These are phyloP conservation scores for Eudyptes chrysolophus DNA, from an alignment of 2,113 vertebrate species.

Conservation along the genomic window DNA sequence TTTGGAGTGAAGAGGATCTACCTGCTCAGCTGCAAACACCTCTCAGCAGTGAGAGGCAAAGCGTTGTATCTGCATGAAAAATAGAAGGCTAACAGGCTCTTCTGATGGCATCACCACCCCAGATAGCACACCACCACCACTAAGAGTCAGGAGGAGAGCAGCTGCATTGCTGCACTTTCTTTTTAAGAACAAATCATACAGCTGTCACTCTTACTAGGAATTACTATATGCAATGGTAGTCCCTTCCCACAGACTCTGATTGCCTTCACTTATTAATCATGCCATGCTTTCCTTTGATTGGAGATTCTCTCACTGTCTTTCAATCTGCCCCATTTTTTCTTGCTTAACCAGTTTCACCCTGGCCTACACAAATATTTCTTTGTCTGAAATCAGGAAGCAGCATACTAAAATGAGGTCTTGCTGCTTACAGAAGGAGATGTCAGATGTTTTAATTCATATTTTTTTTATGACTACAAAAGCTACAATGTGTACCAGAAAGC, in stretches of 20 bases:
- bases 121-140: background rate
- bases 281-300: background rate
- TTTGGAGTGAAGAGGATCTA: background rate
- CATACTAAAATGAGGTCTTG: conserved; percentile 21
- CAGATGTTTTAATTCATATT: background rate
- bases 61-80: background rate
- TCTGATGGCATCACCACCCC: background rate
- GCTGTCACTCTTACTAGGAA: background rate
- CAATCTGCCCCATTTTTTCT: background rate
- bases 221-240: background rate
- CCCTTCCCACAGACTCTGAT: background rate
- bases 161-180: background rate
- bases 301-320: conserved; percentile 9
- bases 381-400: conserved; percentile 44
- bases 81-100: background rate
- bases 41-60: background rate
- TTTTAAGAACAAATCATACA: background rate
- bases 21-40: background rate
- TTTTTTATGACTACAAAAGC: background rate
- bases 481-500: background rate
- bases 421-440: background rate
- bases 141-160: background rate
- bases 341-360: conserved; percentile 49
- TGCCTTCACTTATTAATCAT: background rate
- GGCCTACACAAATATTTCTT: conserved; percentile 54